A percentile compares a stretch with the other conserved stretches of the same genome.
Evolutionary conservation across 2,113 vertebrate species (phyloP).

Genomic region (Helogale parvula): DNA sequence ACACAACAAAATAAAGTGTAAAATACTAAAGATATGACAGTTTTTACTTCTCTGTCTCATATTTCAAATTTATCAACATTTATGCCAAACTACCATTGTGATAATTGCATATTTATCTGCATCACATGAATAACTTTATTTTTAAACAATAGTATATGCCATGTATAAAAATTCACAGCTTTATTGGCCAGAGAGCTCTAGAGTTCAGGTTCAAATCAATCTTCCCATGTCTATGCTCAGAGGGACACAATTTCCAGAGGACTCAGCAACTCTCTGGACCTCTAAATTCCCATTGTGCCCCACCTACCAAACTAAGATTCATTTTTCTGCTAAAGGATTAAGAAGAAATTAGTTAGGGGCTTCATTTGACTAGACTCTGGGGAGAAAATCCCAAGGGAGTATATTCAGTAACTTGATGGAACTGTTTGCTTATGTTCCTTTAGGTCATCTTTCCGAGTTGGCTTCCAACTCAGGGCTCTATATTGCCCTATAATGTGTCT

Average conservation of each 20-base stretch:
- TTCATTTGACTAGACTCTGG: neutral
- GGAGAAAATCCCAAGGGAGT: neutral
- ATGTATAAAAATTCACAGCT: neutral
- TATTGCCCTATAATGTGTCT: neutral
- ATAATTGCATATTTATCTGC: neutral
- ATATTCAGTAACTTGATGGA: neutral
- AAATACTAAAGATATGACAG: neutral
- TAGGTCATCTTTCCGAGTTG: neutral
- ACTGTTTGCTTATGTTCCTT: neutral
- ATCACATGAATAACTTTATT: neutral
- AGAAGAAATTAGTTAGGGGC: neutral
- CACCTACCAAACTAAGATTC: neutral
- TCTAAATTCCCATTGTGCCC: neutral
- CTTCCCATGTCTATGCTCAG: neutral
- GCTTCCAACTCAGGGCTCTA: neutral
- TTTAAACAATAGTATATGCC: neutral
- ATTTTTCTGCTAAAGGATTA: neutral
- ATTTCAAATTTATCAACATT: conserved; percentile 3
- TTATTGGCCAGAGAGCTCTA: neutral
- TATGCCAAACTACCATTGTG: neutral
- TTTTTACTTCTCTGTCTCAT: neutral
- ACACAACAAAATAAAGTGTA: neutral
- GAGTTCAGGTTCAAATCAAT: neutral
- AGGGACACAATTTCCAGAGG: neutral
- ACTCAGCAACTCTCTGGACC: neutral